Percentiles rank a stretch among this genome's conserved stretches.
Evolutionary conservation across 1,140 invertebrate genomes (phyloP).

Genomic region (Drosophila funebris): DNA sequence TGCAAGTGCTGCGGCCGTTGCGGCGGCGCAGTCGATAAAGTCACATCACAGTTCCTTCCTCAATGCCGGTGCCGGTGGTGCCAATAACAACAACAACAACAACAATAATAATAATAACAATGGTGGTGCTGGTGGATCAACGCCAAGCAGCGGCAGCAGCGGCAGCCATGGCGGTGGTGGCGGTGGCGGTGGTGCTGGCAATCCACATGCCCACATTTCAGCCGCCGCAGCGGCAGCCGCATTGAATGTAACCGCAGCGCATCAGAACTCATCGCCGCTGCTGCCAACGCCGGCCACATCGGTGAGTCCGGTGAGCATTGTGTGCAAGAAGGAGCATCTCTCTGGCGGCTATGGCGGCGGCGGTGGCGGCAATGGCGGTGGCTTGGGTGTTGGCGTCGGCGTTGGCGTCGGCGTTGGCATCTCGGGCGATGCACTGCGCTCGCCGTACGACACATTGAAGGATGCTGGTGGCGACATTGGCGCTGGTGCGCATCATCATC

Average conservation of each 20-base stretch:
- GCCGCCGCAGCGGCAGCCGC: slow-evolving; percentile 68
- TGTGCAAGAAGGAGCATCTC: slow-evolving; percentile 86
- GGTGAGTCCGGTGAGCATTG: slow-evolving; percentile 87
- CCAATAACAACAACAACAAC: slow-evolving; percentile 38
- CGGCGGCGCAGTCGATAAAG: slow-evolving; percentile 78
- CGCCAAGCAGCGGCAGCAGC: slow-evolving; percentile 53
- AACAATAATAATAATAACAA: slow-evolving; percentile 4
- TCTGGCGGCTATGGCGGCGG: slow-evolving; percentile 78
- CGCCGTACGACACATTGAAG: slow-evolving; percentile 76
- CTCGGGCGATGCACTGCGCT: slow-evolving; percentile 58
- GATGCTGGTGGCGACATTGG: slow-evolving; percentile 77
- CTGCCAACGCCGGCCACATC: slow-evolving; percentile 86
- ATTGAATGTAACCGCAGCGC: slow-evolving; percentile 69
- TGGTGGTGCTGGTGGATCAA: slow-evolving; percentile 30
- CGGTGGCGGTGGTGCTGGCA: too few relatives aligned
- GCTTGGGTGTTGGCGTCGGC: slow-evolving; percentile 33
- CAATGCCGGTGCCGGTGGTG: slow-evolving; percentile 51
- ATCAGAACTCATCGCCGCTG: slow-evolving; percentile 85
- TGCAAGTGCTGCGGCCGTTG: slow-evolving; percentile 68
- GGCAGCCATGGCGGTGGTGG: slow-evolving; percentile 31
- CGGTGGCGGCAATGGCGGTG: slow-evolving; percentile 22
- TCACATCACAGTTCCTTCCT: slow-evolving; percentile 83
- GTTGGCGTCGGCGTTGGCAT: slow-evolving; percentile 33
- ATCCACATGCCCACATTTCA: slow-evolving; percentile 55
- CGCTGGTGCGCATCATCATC: slow-evolving; percentile 66